Evolutionary conservation across 1,140 invertebrate species (phyloP), one percentile per base, ranked within the genome.

Genomic region (Coboldia fuscipes): DNA sequence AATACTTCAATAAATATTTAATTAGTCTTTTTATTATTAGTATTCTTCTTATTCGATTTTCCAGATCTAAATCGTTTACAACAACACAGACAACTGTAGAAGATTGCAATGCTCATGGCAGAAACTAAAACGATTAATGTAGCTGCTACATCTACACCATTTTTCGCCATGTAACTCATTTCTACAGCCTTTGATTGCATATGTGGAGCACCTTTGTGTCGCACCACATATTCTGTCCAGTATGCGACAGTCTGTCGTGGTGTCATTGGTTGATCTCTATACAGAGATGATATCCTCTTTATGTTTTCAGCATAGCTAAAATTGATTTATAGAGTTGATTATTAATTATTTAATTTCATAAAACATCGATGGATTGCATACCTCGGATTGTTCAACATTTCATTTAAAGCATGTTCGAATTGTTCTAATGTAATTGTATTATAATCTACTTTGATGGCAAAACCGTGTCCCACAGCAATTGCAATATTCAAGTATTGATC

Each of bases 381-480:
- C n/a, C n/a, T n/a, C n/a, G n/a, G n/a, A n/a, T 44, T 34, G 15
- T 2, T 38, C 23, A 44, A 21, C 9, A 44, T 13, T 23, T 31
- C 35, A 18, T 42, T 35, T 3, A 45, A 3, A 10, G 30, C 34
- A 17, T 28, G 17, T 2, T 23, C 27, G 2, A 58, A 38, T 2
- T 31, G 22, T 14, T 45, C 30, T 4, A 39, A 35, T 2, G 41
- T 48, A 4, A 58, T 39, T 8, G 42, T 33, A 5, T 36, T 18
- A 35, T 48, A 50, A 12, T 41, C 37, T 1, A 58, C 24, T 0
- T 54, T 45, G 35, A 57, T 48, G 19, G 59, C 65, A 33, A 57
- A 61, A 5, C 62, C 65, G 9, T 70, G 46, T 12, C 78, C 78
- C n/a, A n/a, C n/a, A n/a, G n/a, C n/a, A n/a, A n/a, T n/a, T n/a